Evolutionary conservation across 1,140 invertebrate genomes (phyloP), one percentile per base, ranked within the genome.

Genomic region (Habropoda laboriosa): DNA sequence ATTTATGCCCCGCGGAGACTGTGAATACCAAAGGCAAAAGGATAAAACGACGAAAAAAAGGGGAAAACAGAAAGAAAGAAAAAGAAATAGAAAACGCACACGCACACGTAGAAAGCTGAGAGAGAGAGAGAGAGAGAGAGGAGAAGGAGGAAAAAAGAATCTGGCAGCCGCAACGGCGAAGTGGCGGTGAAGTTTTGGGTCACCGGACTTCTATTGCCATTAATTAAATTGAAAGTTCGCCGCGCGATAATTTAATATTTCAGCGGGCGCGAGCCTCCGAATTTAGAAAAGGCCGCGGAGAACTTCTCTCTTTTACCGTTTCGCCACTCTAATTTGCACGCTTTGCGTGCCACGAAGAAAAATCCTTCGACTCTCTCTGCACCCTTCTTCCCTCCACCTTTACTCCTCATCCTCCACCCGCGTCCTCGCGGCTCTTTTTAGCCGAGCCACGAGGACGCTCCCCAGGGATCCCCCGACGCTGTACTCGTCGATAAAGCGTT

Each of bases 191-290:
- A 57, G 73, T 67, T 68, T 55, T 76, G 63, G 73, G 73, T 76
- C 73, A 76, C 73, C 73, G 73, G 51, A 68, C 38, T 42, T 76
- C 73, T 32, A 76, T 75, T 66, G 61, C 35, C 49, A 55, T 67
- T 76, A 76, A 76, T 76, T 67, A 66, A 57, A 76, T 76, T 76
- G 73, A 68, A 76, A 76, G 73, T 68, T 76, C 27, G 73, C 73
- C 63, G 40, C 63, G 73, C 73, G 73, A 76, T 76, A 76, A 76
- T 67, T 76, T 76, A 45, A 68, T 57, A 76, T 68, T 76, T 68
- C 63, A 42, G 70, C 45, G 40, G 30, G 45, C 13, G 55, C 49
- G 55, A 60, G 49, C 24, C 27, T 6, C 21, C 49, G 61, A 76
- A 66, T 74, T 63, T 47, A 74, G 71, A 35, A 74, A 64, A 49